Base-by-base conservation (phyloP, 2,797 vertebrate species). In the Mus minutoides region DNA sequence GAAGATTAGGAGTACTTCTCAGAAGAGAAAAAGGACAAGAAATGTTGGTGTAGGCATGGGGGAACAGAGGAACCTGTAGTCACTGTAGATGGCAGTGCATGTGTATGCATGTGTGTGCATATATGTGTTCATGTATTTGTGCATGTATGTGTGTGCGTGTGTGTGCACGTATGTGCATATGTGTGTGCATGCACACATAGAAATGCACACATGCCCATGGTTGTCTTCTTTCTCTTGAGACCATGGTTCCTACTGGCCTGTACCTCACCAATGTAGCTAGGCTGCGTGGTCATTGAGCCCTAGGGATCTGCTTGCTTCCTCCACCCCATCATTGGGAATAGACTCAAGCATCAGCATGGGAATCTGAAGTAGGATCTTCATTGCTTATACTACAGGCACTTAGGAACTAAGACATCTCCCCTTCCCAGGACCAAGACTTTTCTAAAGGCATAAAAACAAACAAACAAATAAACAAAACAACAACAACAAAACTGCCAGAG, bases 121-220 rank as follows among this genome's bases (percentile, higher is more conserved):
- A 11, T 88, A 22, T 6, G 8, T 40, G 8, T 24, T 1, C 2
- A 2, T 22, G 34, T 56, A 14, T 24, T 2, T 2, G 21, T 49
- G 10, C 6, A 7, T 40, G 11, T 43, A 22, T 43, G 3, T 26
- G 52, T 49, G 49, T 49, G 10, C 49, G 80, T 26, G 22, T 3
- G n/a, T 37, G 0, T 9, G 0, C 0, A 5, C 1, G 4, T 26
- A 26, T 58, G n/a, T 26, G 12, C 10, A 11, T 43, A 26, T 24
- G 21, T 43, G 3, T 26, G 34, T 26, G 40, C 24, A 6, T 21
- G 82, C 0, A 7, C 1, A 3, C 67, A 69, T 12, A 17, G 21
- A 54, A 5, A 54, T 31, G 7, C 22, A 21, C 46, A 71, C 9
- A 11, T 37, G 22, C 49, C 29, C n/a, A 5, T 29, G 34, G 22